Conservation (phyloP, 2,888 invertebrate genomes). For the Spicauda simplicius region DNA sequence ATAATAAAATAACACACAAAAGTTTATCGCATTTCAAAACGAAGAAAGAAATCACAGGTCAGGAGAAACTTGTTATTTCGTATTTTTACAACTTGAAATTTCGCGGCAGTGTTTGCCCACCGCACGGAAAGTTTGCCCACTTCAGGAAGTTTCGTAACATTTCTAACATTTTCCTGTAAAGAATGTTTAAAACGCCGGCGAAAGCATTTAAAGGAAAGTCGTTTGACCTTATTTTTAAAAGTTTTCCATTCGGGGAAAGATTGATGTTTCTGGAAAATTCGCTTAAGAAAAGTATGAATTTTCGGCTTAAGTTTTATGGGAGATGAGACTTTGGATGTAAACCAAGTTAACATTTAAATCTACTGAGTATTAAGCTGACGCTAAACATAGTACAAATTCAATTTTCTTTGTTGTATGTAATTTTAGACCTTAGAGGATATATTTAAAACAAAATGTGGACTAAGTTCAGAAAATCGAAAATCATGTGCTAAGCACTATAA, state of each 20-base stretch:
- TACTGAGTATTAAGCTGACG: not conserved
- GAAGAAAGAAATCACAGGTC: slow-evolving; percentile 4
- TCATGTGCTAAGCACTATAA: no score
- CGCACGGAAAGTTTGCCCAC: slow-evolving; percentile 43
- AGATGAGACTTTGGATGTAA: slow-evolving; percentile 17
- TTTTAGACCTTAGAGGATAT: no score
- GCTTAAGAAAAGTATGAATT: slow-evolving; percentile 36
- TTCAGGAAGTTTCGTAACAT: slow-evolving; percentile 58
- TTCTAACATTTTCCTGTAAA: slow-evolving; percentile 57
- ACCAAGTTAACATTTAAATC: slow-evolving; percentile 1
- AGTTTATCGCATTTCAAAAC: no score
- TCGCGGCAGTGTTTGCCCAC: slow-evolving; percentile 30
- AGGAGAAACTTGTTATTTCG: slow-evolving; percentile 27
- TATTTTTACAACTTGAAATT: slow-evolving; percentile 32
- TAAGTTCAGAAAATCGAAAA: no score
- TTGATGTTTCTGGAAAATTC: slow-evolving; percentile 68
- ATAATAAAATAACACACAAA: no score
- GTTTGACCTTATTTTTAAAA: slow-evolving; percentile 71
- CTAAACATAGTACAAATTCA: not conserved
- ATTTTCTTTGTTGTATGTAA: not conserved
- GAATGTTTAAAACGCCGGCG: slow-evolving; percentile 68
- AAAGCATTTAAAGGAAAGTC: slow-evolving; percentile 65
- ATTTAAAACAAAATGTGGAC: no score
- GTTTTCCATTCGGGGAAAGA: slow-evolving; percentile 71
- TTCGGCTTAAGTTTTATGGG: slow-evolving; percentile 20